Percentiles rank a stretch among this genome's conserved stretches.
Evolutionary conservation across 2,888 invertebrate species (phyloP).

Genomic region (Lutraria lutraria): DNA sequence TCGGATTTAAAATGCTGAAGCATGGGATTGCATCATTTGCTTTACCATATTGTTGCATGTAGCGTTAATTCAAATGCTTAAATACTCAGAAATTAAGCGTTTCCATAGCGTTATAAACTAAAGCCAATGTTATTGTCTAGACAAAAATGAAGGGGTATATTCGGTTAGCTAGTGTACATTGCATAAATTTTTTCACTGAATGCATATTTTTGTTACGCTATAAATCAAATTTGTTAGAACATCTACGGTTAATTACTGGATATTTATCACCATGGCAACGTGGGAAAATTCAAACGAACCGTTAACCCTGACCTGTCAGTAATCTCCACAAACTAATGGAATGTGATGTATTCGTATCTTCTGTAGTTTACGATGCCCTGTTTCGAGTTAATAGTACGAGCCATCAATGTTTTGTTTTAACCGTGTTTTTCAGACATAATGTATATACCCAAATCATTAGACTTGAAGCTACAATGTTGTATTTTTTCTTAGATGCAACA

Average conservation of each 20-base stretch:
- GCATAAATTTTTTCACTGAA: too few relatives aligned
- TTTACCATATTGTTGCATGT: not conserved
- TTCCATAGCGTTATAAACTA: too few relatives aligned
- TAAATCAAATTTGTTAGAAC: too few relatives aligned
- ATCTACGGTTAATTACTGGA: not conserved
- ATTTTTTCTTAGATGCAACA: too few relatives aligned
- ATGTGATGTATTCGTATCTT: not conserved
- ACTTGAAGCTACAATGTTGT: not conserved
- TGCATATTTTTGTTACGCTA: too few relatives aligned
- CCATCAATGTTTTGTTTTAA: not conserved
- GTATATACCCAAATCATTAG: not conserved
- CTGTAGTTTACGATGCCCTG: not conserved
- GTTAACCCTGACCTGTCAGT: not conserved
- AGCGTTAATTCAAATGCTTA: not conserved
- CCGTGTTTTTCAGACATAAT: not conserved
- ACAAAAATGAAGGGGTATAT: too few relatives aligned
- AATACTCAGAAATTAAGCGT: too few relatives aligned
- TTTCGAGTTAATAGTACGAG: not conserved
- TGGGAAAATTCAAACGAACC: not conserved
- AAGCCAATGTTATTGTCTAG: too few relatives aligned
- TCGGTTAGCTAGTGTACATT: too few relatives aligned
- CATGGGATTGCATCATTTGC: not conserved
- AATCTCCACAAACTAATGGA: not conserved
- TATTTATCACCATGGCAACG: constrained; percentile 5
- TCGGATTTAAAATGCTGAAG: not conserved